These are phyloP conservation scores for Aphrocallistes beatrix DNA, from an alignment of 37 sponge, comb jelly and placozoan species.

Conservation along the genomic window DNA sequence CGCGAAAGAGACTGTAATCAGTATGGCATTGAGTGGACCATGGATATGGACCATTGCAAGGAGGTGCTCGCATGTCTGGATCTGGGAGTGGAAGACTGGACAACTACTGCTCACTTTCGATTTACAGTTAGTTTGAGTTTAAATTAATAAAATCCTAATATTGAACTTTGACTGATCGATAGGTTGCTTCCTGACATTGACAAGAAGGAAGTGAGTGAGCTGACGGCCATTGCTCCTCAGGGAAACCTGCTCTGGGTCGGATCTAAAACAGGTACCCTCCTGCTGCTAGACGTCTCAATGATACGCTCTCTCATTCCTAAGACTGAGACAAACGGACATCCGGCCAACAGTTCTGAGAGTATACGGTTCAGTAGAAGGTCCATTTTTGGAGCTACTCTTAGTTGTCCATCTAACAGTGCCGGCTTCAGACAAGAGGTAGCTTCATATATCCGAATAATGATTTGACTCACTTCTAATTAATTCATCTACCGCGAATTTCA, in stretches of 20 bases:
- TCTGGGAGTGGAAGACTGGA: slow-evolving; percentile 48
- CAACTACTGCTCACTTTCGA: slow-evolving; percentile 27
- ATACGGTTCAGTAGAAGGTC: not conserved
- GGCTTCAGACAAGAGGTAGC: too few species aligned
- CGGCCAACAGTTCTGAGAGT: not conserved
- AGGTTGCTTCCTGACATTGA: slow-evolving; percentile 6
- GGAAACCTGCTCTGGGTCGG: slow-evolving; percentile 61
- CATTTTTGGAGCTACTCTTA: not conserved
- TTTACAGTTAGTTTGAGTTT: slow-evolving; percentile 29
- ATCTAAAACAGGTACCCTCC: slow-evolving; percentile 40
- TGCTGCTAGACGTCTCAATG: slow-evolving; percentile 42
- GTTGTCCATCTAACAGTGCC: not conserved
- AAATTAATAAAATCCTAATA: not conserved
- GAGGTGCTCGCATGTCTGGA: slow-evolving; percentile 38
- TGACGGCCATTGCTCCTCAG: slow-evolving; percentile 48
- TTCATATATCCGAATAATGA: not conserved
- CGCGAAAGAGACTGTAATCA: slow-evolving; percentile 31
- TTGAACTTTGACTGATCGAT: not conserved
- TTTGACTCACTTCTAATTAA: not conserved
- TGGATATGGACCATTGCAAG: slow-evolving; percentile 67
- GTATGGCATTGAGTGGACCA: slow-evolving; percentile 23
- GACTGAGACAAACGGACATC: not conserved
- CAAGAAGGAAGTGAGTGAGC: slow-evolving; percentile 27
- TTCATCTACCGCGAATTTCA: not conserved
- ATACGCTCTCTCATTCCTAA: slow-evolving; percentile 6